Base-by-base conservation (phyloP, 2,113 vertebrate genomes). In the Melanotaenia duboulayi region DNA sequence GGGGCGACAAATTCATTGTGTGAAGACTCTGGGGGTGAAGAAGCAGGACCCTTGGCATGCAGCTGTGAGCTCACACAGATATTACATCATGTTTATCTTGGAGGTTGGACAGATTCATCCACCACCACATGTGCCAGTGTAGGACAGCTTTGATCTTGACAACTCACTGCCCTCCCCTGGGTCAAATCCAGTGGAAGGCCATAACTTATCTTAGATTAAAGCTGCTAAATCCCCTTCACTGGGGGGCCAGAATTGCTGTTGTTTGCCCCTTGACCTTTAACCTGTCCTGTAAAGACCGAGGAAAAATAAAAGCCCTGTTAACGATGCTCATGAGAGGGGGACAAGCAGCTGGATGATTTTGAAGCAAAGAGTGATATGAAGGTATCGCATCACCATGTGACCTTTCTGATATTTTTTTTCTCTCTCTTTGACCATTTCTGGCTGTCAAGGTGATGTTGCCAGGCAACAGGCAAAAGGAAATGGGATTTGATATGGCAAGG, bases 401-500 rank as follows among this genome's bases (percentile, higher is more conserved):
- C 72, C 70, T 1, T 55, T 72, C 71, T 74, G 74, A 63, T 60
- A 59, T 80, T 74, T 58, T 63, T 51, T 57, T 52, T 51, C 61
- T 48, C 42, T 64, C 57, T 55, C 32, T 62, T 44, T 12, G 55
- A 14, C 80, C 74, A 55, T 58, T 65, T 71, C 65, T 78, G 5
- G n/a, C 82, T 74, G 78, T 77, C 82, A 81, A 85, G 83, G 80
- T 81, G 71, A 88, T 73, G 90, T 90, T 92, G 87, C 90, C 55
- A 72, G 77, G 87, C 82, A 92, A 90, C 87, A 81, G 73, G 71
- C 52, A 80, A 83, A 71, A 61, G 76, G 76, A 86, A 85, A 86
- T 66, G 56, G 77, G 84, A 87, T 81, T 86, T 52, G 50, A 65
- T 60, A 49, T 61, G 68, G 74, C 74, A 80, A 84, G 86, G 89